Evolutionary conservation across 2,113 vertebrate genomes (phyloP).

Genomic region (human (Homo sapiens)): DNA sequence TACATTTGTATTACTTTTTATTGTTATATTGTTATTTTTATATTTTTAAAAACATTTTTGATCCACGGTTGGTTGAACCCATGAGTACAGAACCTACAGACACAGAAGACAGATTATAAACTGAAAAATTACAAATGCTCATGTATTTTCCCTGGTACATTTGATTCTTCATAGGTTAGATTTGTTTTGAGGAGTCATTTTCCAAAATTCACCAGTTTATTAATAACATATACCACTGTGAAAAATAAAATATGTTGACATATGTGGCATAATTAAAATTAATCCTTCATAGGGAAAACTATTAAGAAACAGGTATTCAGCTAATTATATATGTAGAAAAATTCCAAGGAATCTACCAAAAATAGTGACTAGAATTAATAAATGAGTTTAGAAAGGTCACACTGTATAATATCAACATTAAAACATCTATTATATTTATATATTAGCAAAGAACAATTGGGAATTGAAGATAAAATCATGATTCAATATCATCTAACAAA

Average conservation of each 20-base stretch:
- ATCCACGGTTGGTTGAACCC: background rate
- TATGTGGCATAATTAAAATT: background rate
- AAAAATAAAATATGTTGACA: slow-evolving; percentile 28
- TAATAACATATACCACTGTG: background rate
- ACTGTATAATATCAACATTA: background rate
- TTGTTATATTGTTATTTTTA: background rate
- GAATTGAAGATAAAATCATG: background rate
- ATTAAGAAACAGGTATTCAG: background rate
- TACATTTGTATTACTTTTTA: background rate
- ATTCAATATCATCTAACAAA: background rate
- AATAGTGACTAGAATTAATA: background rate
- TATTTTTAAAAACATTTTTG: background rate
- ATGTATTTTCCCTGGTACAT: background rate
- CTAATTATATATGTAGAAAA: background rate
- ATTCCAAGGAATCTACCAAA: background rate
- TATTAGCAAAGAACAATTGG: background rate
- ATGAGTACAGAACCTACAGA: background rate
- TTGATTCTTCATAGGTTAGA: background rate
- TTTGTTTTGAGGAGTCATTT: background rate
- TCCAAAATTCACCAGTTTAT: background rate
- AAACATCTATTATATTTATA: background rate
- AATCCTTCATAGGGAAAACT: background rate
- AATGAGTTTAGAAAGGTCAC: background rate
- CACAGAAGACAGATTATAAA: background rate
- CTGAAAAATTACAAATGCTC: background rate